These are phyloP conservation scores for Acanthococcus lagerstroemiae DNA, from an alignment of 2,888 invertebrate genomes.

Conservation along the genomic window DNA sequence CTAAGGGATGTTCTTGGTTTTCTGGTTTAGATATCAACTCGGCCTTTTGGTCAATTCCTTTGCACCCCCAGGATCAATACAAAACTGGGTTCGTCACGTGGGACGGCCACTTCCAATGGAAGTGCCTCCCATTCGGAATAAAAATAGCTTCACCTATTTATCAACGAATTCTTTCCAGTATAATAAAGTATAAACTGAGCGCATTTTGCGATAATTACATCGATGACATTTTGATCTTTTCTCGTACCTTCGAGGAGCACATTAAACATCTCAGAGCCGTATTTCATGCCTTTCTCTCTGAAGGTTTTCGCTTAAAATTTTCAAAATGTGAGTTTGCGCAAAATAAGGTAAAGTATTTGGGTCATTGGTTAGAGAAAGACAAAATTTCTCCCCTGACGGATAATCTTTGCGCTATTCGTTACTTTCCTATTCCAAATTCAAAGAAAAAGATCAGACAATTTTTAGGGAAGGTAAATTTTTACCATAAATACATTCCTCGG, in stretches of 20 bases:
- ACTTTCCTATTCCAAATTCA: conserved; percentile 19
- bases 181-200: not conserved
- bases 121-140: conserved; percentile 11
- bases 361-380: conserved; percentile 24
- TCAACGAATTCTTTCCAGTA: not conserved
- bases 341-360: not conserved
- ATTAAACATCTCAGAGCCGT: not conserved
- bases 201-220: not conserved
- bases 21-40: conserved; percentile 40
- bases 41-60: conserved; percentile 40
- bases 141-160: conserved; percentile 9
- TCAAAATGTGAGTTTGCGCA: not conserved
- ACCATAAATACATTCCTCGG: conserved; percentile 27
- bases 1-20: conserved; percentile 39
- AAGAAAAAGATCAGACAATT: conserved; percentile 25
- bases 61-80: conserved; percentile 3
- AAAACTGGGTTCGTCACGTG: conserved; percentile 26
- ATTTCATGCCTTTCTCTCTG: not conserved
- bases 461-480: conserved; percentile 32
- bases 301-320: not conserved
- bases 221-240: not conserved
- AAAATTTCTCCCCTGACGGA: conserved; percentile 15
- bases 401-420: conserved; percentile 14
- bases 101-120: conserved; percentile 12
- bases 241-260: not conserved